Base-by-base conservation (phyloP, 2,888 invertebrate genomes). In the Erannis defoliaria region DNA sequence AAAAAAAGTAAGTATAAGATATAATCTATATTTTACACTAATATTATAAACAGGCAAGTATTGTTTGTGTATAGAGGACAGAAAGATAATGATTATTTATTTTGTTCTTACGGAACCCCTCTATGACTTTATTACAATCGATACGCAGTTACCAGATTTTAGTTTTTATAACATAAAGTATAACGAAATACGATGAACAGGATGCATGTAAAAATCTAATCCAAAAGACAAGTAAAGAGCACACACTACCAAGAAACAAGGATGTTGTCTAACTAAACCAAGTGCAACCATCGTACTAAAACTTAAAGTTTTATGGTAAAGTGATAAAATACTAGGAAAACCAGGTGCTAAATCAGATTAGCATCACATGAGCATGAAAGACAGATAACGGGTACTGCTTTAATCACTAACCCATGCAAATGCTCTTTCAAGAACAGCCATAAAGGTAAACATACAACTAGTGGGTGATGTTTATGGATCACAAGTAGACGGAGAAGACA, bases 371-470 rank as follows among this genome's bases (percentile, higher is more conserved):
- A 19, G 49, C 43, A 55, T 50, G 49, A 37, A 9, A 55, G 43
- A 43, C 60, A 50, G 19, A 14, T 60, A 60, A 55, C 55, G 60
- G 60, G 12, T 19, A 0, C 29, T 37, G 54, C 33, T 57, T 46
- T 49, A 55, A 60, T 55, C 60, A 59, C 49, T 54, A 42, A 48
- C 42, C 31, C 29, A 55, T 60, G 55, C 33, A 55, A 60, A 60
- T 60, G 49, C 5, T 45, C 31, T 49, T 21, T 35, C 33, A 37
- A 31, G 55, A 37, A 60, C 43, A 60, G 19, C 48, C 55, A 42
- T 54, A 54, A 54, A 21, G 42, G 60, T 26, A 40, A 26, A 55
- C 49, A 19, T 37, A 51, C 43, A n/a, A 5, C 21, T 49, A 33
- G 42, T 49, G 14, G 46, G 21, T 42, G 48, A 57, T 43, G 40